These are phyloP conservation scores for Ataeniobius toweri DNA, from an alignment of 2,797 vertebrate species.

Conservation along the genomic window DNA sequence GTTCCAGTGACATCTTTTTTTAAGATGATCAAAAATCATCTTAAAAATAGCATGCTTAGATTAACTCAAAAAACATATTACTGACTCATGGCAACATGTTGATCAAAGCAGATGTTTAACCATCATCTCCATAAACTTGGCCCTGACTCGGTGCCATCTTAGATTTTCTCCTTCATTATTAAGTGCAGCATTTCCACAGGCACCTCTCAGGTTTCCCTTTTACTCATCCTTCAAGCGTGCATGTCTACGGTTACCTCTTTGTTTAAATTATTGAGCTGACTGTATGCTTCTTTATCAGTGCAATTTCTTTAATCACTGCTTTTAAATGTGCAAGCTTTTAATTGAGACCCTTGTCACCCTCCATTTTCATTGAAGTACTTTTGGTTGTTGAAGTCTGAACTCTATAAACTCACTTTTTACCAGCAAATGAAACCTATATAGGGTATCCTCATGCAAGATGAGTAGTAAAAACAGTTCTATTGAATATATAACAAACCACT, in stretches of 20 bases:
- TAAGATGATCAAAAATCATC: not conserved
- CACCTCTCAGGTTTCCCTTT: constrained; percentile 69
- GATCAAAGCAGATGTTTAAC: not conserved
- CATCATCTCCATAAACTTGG: constrained; percentile 15
- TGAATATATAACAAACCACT: not conserved
- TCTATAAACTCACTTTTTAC: not conserved
- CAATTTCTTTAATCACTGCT: constrained; percentile 6
- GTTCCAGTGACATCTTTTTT: not conserved
- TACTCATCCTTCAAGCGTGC: constrained; percentile 51
- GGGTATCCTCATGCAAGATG: no score
- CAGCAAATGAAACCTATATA: no score
- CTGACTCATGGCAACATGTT: not conserved
- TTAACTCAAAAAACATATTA: not conserved
- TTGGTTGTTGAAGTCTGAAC: constrained; percentile 1
- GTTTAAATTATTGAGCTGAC: constrained; percentile 69
- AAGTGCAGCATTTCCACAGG: constrained; percentile 57
- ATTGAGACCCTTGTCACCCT: not conserved
- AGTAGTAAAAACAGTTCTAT: not conserved
- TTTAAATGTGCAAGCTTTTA: constrained; percentile 8
- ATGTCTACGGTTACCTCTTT: constrained; percentile 66
- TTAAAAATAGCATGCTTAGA: not conserved
- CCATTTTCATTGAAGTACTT: not conserved
- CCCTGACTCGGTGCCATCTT: constrained; percentile 33
- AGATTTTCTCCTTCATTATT: constrained; percentile 71
- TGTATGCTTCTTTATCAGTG: constrained; percentile 26